Evolutionary conservation across 2,113 vertebrate genomes (phyloP).

Genomic region (Galeopterus variegatus): DNA sequence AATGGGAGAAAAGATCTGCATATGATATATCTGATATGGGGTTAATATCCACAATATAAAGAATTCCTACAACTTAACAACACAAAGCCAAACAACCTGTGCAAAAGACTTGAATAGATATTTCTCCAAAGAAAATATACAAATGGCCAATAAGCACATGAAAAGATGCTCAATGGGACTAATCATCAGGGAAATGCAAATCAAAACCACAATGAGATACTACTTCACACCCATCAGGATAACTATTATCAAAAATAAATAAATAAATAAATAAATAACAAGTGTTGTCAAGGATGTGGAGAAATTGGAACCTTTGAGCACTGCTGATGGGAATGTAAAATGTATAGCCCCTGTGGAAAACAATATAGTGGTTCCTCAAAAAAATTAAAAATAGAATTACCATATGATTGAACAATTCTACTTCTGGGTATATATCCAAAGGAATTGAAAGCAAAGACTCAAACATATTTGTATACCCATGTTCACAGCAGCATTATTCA

Average conservation of each 20-base stretch:
- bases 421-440: not conserved
- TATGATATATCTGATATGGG: not conserved
- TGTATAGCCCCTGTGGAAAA: not conserved
- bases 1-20: not conserved
- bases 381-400: not conserved
- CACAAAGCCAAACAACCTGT: not conserved
- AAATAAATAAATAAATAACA: not conserved
- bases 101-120: not conserved
- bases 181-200: not conserved
- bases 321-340: slow-evolving; percentile 17
- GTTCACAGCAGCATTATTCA: not conserved
- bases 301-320: not conserved
- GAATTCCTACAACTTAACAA: not conserved
- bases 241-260: not conserved
- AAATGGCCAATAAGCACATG: not conserved
- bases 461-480: not conserved
- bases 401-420: not conserved
- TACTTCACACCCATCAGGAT: not conserved
- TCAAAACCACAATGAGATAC: slow-evolving; percentile 32
- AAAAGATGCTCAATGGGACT: not conserved
- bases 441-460: not conserved
- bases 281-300: not conserved
- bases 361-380: not conserved
- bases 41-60: not conserved
- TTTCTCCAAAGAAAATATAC: not conserved